phyloP scores from a whole-genome alignment of 1,140 invertebrate species.

The Mya arenaria region DNA sequence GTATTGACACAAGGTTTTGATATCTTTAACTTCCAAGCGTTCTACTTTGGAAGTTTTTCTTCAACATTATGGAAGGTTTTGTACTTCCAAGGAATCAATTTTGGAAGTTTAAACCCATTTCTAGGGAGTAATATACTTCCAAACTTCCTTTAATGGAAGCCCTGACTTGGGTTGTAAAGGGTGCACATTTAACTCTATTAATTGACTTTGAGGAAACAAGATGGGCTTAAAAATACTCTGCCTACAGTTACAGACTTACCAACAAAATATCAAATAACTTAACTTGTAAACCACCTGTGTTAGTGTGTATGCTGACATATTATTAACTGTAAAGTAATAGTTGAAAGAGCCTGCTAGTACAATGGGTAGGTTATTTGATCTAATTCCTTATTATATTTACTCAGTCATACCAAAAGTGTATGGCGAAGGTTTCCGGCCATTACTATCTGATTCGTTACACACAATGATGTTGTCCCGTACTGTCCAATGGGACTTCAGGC shows the following conservation, averaged over 20 bases:
- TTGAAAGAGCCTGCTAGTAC: background rate
- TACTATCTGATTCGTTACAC: constrained; percentile 20
- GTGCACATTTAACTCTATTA: too few relatives aligned
- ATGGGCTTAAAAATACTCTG: background rate
- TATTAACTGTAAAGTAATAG: background rate
- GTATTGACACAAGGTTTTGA: too few relatives aligned
- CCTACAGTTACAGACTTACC: background rate
- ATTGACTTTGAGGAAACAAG: too few relatives aligned
- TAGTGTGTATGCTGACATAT: background rate
- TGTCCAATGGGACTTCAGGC: constrained; percentile 41
- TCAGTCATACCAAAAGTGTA: constrained; percentile 41
- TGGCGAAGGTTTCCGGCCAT: constrained; percentile 30
- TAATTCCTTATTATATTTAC: background rate
- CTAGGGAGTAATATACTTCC: too few relatives aligned
- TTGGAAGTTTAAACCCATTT: too few relatives aligned
- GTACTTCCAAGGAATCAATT: too few relatives aligned
- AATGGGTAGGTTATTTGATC: background rate
- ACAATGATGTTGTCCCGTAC: constrained; percentile 20
- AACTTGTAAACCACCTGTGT: background rate
- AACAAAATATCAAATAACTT: background rate
- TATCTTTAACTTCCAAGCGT: too few relatives aligned
- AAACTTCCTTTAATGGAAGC: too few relatives aligned
- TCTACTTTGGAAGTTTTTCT: too few relatives aligned
- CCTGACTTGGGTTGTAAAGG: too few relatives aligned
- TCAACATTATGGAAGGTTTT: too few relatives aligned